Evolutionary conservation across 2,888 invertebrate genomes (phyloP).

Genomic region (Bombylius discolor): DNA sequence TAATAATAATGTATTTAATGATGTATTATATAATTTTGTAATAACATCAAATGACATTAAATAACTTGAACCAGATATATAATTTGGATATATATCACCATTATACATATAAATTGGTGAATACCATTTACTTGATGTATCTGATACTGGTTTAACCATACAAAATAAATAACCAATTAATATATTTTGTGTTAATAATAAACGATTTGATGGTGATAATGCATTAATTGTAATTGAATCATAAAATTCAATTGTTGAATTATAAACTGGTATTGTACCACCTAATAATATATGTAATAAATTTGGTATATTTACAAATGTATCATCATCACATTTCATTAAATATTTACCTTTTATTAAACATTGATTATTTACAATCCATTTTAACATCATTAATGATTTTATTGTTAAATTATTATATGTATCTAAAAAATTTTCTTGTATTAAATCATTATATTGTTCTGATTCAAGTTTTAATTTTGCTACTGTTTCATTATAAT

Average conservation of each 20-base stretch:
- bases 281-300: slow-evolving; percentile 42
- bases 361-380: slow-evolving; percentile 58
- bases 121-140: slow-evolving; percentile 69
- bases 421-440: slow-evolving; percentile 70
- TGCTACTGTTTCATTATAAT: slow-evolving; percentile 43
- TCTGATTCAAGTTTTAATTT: slow-evolving; percentile 53
- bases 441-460: slow-evolving; percentile 61
- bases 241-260: slow-evolving; percentile 30
- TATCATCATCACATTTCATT: slow-evolving; percentile 78
- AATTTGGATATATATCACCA: slow-evolving; percentile 59
- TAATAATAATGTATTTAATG: slow-evolving; percentile 53
- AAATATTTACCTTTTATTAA: slow-evolving; percentile 47
- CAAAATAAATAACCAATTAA: slow-evolving; percentile 68
- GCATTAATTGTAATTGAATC: slow-evolving; percentile 25
- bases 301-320: slow-evolving; percentile 66
- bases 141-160: slow-evolving; percentile 59
- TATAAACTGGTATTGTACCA: slow-evolving; percentile 34
- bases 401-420: slow-evolving; percentile 80
- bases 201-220: slow-evolving; percentile 24
- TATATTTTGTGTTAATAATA: slow-evolving; percentile 37
- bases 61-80: slow-evolving; percentile 72
- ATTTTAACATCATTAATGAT: slow-evolving; percentile 71
- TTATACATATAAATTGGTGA: slow-evolving; percentile 67
- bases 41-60: slow-evolving; percentile 57
- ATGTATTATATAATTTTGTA: slow-evolving; percentile 49